Conservation (phyloP, 1,140 invertebrate species). For the Liolophura sinensis region DNA sequence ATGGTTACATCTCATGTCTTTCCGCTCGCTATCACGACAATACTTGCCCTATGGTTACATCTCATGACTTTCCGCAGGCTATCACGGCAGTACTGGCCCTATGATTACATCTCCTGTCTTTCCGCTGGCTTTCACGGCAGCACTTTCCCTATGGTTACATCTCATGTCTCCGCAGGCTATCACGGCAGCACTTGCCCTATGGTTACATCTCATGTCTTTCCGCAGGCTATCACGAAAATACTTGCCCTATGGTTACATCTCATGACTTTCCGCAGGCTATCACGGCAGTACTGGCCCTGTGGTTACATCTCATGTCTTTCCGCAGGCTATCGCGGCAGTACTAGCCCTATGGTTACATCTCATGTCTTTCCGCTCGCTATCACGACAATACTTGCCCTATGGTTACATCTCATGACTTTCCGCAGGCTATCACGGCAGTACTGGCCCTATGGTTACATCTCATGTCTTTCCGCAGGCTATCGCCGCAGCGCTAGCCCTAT, state of each 20-base stretch:
- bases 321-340: constrained; percentile 14
- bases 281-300: constrained; percentile 15
- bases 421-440: constrained; percentile 15
- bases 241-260: constrained; percentile 9
- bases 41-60: constrained; percentile 9
- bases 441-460: constrained; percentile 10
- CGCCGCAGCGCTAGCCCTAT: constrained; percentile 13
- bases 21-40: constrained; percentile 13
- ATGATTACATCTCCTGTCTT: constrained; percentile 9
- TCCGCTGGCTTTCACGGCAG: constrained; percentile 14
- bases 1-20: constrained; percentile 9
- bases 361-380: constrained; percentile 8
- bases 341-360: constrained; percentile 9
- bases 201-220: constrained; percentile 6
- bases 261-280: constrained; percentile 11
- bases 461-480: constrained; percentile 11
- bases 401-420: constrained; percentile 6
- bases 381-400: constrained; percentile 14
- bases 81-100: constrained; percentile 14
- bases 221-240: constrained; percentile 15
- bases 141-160: constrained; percentile 8
- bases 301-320: constrained; percentile 6
- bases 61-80: constrained; percentile 9
- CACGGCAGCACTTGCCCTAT: constrained; percentile 15
- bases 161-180: constrained; percentile 10